Percentiles rank a stretch among this genome's conserved stretches.
Conservation (phyloP, 2,113 vertebrate genomes). For the Phocoena sinus region DNA sequence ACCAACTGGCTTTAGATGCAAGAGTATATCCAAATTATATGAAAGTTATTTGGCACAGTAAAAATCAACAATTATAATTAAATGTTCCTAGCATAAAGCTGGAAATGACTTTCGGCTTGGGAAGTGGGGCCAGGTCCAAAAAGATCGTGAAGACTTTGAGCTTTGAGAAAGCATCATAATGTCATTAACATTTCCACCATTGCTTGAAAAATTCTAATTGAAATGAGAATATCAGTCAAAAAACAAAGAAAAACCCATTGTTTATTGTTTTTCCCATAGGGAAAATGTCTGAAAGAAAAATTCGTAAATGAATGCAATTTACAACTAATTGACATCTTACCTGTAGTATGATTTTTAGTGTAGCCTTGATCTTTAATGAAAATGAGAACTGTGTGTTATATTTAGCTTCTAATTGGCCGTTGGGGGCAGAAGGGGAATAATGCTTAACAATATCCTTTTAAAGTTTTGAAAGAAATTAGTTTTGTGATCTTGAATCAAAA, state of each 20-base stretch:
- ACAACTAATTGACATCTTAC: slow-evolving; percentile 3
- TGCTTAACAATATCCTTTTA: background rate
- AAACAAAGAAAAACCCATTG: background rate
- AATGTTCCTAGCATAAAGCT: background rate
- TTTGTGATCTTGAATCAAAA: slow-evolving; percentile 14
- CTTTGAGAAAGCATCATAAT: slow-evolving; percentile 32
- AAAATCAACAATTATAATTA: slow-evolving; percentile 5
- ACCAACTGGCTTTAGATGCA: background rate
- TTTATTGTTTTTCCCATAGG: background rate
- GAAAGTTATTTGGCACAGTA: background rate
- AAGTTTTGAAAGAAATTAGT: background rate
- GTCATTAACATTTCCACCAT: background rate
- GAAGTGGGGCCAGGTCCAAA: background rate
- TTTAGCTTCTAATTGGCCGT: background rate
- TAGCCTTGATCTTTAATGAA: background rate
- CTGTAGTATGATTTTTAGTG: background rate
- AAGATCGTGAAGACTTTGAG: background rate
- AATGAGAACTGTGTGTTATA: background rate
- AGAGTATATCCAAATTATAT: slow-evolving; percentile 6
- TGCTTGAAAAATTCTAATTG: background rate
- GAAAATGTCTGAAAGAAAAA: background rate
- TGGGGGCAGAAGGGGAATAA: background rate
- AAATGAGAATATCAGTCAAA: slow-evolving; percentile 16
- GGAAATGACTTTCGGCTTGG: slow-evolving; percentile 35
- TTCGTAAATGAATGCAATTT: slow-evolving; percentile 12